These are phyloP conservation scores for Corynorhinus townsendii DNA, from an alignment of 2,113 vertebrate genomes.

Conservation along the genomic window DNA sequence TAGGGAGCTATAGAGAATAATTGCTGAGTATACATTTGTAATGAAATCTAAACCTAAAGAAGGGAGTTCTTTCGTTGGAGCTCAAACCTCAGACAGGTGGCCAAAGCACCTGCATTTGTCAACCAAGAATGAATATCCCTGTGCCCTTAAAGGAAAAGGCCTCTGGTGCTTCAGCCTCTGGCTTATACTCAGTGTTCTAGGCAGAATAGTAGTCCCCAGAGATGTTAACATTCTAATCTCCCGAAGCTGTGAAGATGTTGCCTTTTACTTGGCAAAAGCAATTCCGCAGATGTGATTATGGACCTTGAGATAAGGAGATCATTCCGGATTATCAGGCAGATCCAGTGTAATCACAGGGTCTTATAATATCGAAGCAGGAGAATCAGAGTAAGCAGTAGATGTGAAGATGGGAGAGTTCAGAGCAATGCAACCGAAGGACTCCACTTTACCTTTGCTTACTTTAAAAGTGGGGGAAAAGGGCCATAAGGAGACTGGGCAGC, in stretches of 20 bases:
- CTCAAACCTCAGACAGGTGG: neutral
- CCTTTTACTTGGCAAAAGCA: neutral
- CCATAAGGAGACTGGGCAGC: neutral
- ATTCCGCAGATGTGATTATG: neutral
- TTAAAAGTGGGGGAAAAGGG: neutral
- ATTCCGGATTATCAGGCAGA: neutral
- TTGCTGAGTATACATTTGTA: neutral
- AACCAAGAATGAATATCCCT: neutral
- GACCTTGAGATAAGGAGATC: neutral
- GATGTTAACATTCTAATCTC: neutral
- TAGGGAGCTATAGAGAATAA: neutral
- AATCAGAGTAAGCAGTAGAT: neutral
- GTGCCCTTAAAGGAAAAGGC: neutral
- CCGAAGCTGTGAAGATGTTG: neutral
- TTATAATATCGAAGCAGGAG: neutral
- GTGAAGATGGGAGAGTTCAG: neutral
- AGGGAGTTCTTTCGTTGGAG: neutral
- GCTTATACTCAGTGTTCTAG: neutral
- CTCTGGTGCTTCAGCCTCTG: neutral
- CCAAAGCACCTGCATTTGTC: neutral
- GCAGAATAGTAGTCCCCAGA: neutral
- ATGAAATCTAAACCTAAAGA: neutral
- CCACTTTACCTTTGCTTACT: neutral
- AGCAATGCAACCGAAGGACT: accelerated
- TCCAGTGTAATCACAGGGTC: neutral